Evolutionary conservation across 2,797 vertebrate genomes (phyloP).

Genomic region (Cynopterus sphinx): DNA sequence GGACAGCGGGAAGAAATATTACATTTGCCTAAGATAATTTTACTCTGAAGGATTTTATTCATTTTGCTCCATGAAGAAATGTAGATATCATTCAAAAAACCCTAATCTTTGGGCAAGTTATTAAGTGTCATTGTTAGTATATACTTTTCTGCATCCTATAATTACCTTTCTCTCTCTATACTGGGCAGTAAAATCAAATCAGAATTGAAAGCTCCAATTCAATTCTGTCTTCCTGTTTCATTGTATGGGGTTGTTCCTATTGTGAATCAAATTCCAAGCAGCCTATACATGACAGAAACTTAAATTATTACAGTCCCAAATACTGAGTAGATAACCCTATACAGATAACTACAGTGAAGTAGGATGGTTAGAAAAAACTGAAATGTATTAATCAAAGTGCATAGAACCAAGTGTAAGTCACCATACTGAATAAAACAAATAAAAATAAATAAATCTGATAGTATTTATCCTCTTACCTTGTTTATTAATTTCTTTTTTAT

Average conservation of each 20-base stretch:
- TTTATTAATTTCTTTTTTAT: background rate
- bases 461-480: background rate
- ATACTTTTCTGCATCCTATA: slow-evolving; percentile 18
- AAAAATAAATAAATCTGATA: background rate
- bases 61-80: background rate
- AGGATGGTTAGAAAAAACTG: background rate
- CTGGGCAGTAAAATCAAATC: slow-evolving; percentile 56
- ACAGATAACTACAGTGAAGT: background rate
- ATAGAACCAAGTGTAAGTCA: background rate
- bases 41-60: slow-evolving; percentile 17
- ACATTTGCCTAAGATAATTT: slow-evolving; percentile 39
- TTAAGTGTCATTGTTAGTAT: slow-evolving; percentile 62
- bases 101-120: background rate
- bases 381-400: background rate
- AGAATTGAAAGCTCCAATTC: slow-evolving; percentile 58
- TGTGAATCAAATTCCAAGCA: slow-evolving; percentile 56
- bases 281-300: slow-evolving; percentile 54
- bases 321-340: slow-evolving; percentile 46
- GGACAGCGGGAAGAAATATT: background rate
- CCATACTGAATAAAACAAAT: background rate
- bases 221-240: slow-evolving; percentile 11
- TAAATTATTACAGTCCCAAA: slow-evolving; percentile 59
- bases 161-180: slow-evolving; percentile 54
- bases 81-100: slow-evolving; percentile 49
- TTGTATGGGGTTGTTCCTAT: slow-evolving; percentile 27